Evolutionary conservation across 2,888 invertebrate genomes (phyloP), one percentile per base, ranked within the genome.

Genomic region (Lomographa bimaculata): DNA sequence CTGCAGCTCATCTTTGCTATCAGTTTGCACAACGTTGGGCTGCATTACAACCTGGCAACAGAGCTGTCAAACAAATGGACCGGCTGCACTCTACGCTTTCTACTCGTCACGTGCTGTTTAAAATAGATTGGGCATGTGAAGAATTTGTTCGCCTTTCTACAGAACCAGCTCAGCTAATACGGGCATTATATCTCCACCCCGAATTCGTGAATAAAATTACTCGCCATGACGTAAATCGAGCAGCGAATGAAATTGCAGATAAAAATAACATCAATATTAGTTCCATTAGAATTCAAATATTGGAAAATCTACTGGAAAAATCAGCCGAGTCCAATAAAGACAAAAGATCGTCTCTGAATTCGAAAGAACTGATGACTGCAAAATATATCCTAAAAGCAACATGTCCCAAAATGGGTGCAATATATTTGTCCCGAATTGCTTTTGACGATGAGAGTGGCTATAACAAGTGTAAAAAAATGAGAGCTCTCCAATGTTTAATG

Each of bases 1-100:
- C 89, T 19, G 90, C 90, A 29, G 86, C 89, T 17, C 83, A 89
- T 37, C 65, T 90, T 11, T 90, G 89, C 53, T 89, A 81, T 52
- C 86, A 89, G 56, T 90, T 90, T 63, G 80, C 89, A n/a, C 86
- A 89, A 54, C 75, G 80, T 10, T 89, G 89, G 87, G 82, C 85
- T 33, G 72, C 86, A 14, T 49, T 87, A 25, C 89, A 89, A 55
- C 89, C 90, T 11, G 86, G 79, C 19, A 84, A 85, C 58, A 76
- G 87, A 19, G 89, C 85, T 9, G 85, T 89, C 6, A 74, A 79
- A 34, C 85, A 90, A 70, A 89, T 90, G 89, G 85, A 89, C 64
- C 79, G 79, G 9, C 57, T 86, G 30, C 79, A 90, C 64, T 73
- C 81, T 3, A 77, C 83, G 12, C 64, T 89, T n/a, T 87, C 87